Evolutionary conservation across 2,888 invertebrate genomes (phyloP).

Genomic region (Perithous albicinctus): DNA sequence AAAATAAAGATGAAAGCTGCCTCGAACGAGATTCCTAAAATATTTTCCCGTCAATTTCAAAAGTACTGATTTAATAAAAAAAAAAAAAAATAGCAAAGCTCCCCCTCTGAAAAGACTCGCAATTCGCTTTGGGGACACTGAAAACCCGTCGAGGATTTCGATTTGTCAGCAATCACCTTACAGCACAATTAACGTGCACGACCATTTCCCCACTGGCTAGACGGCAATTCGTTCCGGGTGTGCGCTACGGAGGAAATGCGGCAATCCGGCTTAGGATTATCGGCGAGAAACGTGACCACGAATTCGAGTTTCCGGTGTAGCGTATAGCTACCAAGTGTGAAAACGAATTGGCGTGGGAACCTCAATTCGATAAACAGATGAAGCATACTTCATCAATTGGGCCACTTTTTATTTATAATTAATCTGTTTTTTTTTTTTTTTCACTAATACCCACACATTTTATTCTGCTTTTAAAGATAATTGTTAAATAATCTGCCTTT

Average conservation of each 20-base stretch:
- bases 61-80: constrained; percentile 27
- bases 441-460: no score
- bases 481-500: no score
- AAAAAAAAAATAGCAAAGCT: constrained; percentile 8
- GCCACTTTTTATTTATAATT: no score
- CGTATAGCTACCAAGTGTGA: background rate
- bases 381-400: background rate
- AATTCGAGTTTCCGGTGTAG: constrained; percentile 40
- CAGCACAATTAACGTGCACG: constrained; percentile 54
- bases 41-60: no score
- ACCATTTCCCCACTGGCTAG: constrained; percentile 6
- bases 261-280: constrained; percentile 60
- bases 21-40: no score
- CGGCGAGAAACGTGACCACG: constrained; percentile 56
- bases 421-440: no score
- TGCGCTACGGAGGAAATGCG: constrained; percentile 57
- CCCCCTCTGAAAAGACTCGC: background rate
- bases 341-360: constrained; percentile 23
- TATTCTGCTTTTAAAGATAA: no score
- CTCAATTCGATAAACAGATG: background rate
- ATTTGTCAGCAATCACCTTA: constrained; percentile 47
- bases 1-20: background rate
- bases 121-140: constrained; percentile 11
- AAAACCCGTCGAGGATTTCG: constrained; percentile 41
- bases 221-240: constrained; percentile 12